Evolutionary conservation across 2,888 invertebrate species (phyloP).

Genomic region (Trimorus sp.): DNA sequence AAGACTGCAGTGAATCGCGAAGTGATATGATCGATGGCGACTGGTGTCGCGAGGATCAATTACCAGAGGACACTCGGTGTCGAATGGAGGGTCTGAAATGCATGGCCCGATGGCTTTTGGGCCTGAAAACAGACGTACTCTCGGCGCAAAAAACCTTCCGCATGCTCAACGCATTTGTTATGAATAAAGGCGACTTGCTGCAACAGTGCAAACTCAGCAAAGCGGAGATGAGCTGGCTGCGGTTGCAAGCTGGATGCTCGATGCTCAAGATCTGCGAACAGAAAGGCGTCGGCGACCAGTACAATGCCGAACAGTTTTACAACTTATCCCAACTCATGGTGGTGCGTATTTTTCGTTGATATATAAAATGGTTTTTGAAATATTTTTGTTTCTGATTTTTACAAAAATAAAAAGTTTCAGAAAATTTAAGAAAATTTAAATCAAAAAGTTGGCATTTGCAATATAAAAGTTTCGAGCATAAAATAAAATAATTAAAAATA

Average conservation of each 20-base stretch:
- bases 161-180: conserved; percentile 96
- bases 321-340: conserved; percentile 95
- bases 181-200: conserved; percentile 94
- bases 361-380: too few relatives aligned
- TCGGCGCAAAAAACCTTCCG: conserved; percentile 97
- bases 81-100: conserved; percentile 97
- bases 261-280: conserved; percentile 99
- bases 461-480: too few relatives aligned
- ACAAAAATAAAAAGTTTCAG: too few relatives aligned
- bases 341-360: conserved; percentile 84
- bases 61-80: conserved; percentile 95
- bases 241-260: conserved; percentile 95
- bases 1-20: conserved; percentile 85
- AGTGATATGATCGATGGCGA: conserved; percentile 83
- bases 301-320: conserved; percentile 96
- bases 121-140: conserved; percentile 92
- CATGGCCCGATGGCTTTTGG: conserved; percentile 97
- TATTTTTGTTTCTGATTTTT: too few relatives aligned
- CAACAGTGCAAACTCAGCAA: conserved; percentile 89
- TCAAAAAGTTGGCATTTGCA: too few relatives aligned
- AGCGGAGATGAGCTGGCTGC: conserved; percentile 96
- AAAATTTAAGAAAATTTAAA: too few relatives aligned
- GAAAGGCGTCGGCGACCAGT: conserved; percentile 97
- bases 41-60: conserved; percentile 93
- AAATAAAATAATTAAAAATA: too few relatives aligned